phyloP scores from a whole-genome alignment of 2,113 vertebrate species.

The Scopus umbretta region DNA sequence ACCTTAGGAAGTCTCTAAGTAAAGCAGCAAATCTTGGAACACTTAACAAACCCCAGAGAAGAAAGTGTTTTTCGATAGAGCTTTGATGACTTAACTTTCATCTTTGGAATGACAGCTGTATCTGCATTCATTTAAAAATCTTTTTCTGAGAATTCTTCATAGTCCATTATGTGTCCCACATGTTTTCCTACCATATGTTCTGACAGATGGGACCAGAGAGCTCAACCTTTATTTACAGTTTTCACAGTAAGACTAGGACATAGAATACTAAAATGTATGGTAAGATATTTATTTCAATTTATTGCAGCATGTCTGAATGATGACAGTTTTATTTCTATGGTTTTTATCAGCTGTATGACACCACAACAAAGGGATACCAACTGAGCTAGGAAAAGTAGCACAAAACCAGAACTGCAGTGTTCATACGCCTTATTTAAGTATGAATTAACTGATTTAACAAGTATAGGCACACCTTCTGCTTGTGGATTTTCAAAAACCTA shows the following conservation, averaged over 20 bases:
- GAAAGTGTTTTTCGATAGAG: not conserved
- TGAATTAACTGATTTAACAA: not conserved
- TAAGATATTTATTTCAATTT: not conserved
- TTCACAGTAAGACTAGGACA: not conserved
- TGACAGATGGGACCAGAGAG: not conserved
- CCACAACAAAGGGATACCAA: not conserved
- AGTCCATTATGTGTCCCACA: rapidly evolving
- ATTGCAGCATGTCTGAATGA: not conserved
- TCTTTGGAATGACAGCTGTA: not conserved
- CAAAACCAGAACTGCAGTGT: not conserved
- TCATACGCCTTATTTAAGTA: not conserved
- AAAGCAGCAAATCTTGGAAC: not conserved
- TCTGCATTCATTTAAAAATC: not conserved
- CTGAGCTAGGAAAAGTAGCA: not conserved
- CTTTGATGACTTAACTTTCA: not conserved
- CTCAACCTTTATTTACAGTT: not conserved
- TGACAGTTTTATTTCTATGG: not conserved
- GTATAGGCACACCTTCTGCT: not conserved
- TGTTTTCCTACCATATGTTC: not conserved
- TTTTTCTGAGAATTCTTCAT: not conserved
- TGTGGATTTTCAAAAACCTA: not conserved
- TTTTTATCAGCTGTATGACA: not conserved
- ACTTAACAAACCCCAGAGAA: not conserved
- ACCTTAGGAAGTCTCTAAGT: not conserved
- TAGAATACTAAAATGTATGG: not conserved